These are phyloP conservation scores for Xiphorhynchus erythropygius DNA, from an alignment of 2,797 vertebrate species.

Conservation along the genomic window DNA sequence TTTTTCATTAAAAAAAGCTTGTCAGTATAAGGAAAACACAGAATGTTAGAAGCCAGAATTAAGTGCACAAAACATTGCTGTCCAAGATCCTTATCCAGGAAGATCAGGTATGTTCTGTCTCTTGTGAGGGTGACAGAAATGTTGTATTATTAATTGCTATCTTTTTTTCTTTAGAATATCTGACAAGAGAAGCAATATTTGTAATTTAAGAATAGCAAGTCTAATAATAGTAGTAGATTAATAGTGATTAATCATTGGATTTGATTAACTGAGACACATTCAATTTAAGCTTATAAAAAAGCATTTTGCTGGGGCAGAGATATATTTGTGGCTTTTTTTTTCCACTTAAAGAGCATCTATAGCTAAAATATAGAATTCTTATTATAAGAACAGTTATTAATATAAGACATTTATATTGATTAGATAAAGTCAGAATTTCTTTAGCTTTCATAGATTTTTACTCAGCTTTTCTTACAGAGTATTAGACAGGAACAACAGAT, in stretches of 20 bases:
- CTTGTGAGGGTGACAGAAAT: fast-evolving
- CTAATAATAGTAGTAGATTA: background rate
- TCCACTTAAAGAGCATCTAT: background rate
- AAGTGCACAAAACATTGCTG: background rate
- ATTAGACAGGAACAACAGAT: background rate
- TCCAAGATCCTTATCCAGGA: background rate
- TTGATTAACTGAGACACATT: background rate
- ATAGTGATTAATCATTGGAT: background rate
- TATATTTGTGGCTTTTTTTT: background rate
- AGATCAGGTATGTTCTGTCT: background rate
- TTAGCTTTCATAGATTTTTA: background rate
- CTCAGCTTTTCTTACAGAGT: background rate
- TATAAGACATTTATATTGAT: background rate
- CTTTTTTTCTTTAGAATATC: background rate
- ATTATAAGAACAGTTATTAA: background rate
- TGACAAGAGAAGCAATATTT: background rate
- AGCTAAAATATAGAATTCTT: background rate
- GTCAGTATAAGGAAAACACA: background rate
- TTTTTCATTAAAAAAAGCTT: background rate
- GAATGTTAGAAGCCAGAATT: background rate
- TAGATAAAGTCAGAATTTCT: background rate
- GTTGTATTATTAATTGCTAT: background rate
- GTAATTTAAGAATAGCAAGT: background rate
- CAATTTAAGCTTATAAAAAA: background rate
- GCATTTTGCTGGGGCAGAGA: background rate